These are phyloP conservation scores for Chionoecetes opilio DNA, from an alignment of 1,140 invertebrate genomes.

Conservation along the genomic window DNA sequence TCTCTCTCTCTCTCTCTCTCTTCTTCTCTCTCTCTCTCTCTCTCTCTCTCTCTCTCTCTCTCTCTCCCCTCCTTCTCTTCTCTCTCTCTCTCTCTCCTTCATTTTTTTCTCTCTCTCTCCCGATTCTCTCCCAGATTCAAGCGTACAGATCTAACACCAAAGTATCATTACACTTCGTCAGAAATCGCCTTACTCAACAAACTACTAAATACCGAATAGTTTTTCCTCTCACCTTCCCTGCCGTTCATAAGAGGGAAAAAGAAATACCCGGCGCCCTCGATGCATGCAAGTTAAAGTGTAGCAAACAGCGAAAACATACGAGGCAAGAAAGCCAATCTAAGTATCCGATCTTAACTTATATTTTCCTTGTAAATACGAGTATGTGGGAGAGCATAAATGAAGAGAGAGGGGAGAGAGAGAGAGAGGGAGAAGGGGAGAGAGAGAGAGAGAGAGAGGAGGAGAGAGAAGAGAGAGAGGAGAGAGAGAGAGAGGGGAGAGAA, in stretches of 20 bases:
- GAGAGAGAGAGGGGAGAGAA: background rate
- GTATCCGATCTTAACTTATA: background rate
- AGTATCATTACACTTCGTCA: background rate
- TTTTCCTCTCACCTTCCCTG: background rate
- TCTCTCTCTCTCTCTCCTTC: constrained; percentile 17
- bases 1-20: background rate
- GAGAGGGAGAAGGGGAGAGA: too few species aligned
- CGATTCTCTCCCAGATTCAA: too few species aligned
- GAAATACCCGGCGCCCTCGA: background rate
- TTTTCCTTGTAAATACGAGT: background rate
- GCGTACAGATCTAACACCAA: background rate
- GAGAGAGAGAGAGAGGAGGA: too few species aligned
- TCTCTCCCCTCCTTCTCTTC: background rate
- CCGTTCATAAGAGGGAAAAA: background rate
- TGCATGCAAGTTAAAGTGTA: background rate
- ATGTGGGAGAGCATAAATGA: background rate
- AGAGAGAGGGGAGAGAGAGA: too few species aligned
- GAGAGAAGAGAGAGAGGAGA: background rate
- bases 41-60: background rate
- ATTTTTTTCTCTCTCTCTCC: background rate
- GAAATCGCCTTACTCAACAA: background rate
- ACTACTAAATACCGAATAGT: background rate
- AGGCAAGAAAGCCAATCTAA: background rate
- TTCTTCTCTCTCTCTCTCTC: constrained; percentile 7
- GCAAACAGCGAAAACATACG: background rate